These are phyloP conservation scores for Ophthalmolycus amberensis DNA, from an alignment of 2,113 vertebrate genomes.

Conservation along the genomic window DNA sequence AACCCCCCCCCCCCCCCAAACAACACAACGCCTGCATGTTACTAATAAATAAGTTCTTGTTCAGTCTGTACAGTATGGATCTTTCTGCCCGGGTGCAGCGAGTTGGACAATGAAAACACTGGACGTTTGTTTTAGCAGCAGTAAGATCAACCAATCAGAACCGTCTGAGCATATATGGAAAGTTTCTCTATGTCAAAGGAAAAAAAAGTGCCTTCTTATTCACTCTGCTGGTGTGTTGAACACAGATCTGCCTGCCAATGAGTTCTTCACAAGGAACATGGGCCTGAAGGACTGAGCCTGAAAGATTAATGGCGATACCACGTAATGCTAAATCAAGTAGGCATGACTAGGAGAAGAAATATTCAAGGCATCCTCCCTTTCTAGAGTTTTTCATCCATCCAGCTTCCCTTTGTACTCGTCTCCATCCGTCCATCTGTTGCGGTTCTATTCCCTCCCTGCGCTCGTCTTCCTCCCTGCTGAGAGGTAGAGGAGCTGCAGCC, in stretches of 20 bases:
- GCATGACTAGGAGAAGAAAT: not conserved
- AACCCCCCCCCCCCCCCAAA: no score
- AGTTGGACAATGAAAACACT: not conserved
- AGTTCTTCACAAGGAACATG: slow-evolving; percentile 16
- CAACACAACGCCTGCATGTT: not conserved
- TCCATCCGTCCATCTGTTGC: slow-evolving; percentile 13
- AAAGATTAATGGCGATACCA: slow-evolving; percentile 1
- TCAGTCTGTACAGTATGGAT: not conserved
- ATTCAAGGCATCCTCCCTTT: slow-evolving; percentile 11
- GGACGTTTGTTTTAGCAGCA: not conserved
- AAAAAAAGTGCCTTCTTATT: not conserved
- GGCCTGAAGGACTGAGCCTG: slow-evolving; percentile 11
- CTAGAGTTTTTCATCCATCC: slow-evolving; percentile 4
- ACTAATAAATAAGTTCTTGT: not conserved
- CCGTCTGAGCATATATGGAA: not conserved
- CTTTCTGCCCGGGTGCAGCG: not conserved
- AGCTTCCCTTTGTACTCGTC: slow-evolving; percentile 46
- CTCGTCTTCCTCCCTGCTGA: slow-evolving; percentile 55
- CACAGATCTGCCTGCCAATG: not conserved
- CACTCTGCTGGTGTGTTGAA: not conserved
- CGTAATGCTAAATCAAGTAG: not conserved
- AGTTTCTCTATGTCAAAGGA: not conserved
- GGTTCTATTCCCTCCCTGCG: not conserved
- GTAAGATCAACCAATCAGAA: not conserved
- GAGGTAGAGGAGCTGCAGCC: slow-evolving; percentile 73